phyloP scores from a whole-genome alignment of 2,797 vertebrate genomes.

The Astyanax mexicanus region DNA sequence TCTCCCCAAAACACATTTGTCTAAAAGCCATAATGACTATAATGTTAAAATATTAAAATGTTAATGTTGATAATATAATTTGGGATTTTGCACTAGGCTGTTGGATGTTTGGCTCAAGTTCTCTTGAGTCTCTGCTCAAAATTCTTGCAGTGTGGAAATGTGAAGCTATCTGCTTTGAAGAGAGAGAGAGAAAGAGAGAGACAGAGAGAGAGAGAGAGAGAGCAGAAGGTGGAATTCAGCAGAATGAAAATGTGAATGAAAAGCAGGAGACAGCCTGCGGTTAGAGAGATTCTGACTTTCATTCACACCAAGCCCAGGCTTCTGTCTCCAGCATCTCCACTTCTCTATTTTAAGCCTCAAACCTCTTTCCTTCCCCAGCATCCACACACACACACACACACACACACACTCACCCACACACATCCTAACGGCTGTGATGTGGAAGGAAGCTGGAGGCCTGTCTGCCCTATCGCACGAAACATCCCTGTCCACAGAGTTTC shows the following conservation, averaged over 20 bases:
- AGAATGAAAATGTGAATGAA: conserved; percentile 53
- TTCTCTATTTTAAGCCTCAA: conserved; percentile 59
- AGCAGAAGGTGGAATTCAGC: background rate
- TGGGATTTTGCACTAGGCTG: too few species aligned
- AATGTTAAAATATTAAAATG: too few species aligned
- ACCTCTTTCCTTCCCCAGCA: conserved; percentile 49
- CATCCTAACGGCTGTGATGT: conserved; percentile 61
- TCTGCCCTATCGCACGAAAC: conserved; percentile 37
- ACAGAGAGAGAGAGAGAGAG: background rate
- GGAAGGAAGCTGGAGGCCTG: conserved; percentile 55
- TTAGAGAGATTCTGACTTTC: conserved; percentile 43
- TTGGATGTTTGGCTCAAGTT: too few species aligned
- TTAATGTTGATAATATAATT: too few species aligned
- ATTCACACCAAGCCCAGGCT: conserved; percentile 49
- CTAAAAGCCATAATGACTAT: too few species aligned
- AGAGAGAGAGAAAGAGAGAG: background rate
- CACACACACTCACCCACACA: conserved; percentile 26
- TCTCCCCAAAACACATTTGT: too few species aligned
- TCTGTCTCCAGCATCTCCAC: conserved; percentile 44
- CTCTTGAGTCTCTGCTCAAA: too few species aligned
- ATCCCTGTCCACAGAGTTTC: conserved; percentile 46
- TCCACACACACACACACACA: conserved; percentile 49
- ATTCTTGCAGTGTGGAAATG: too few species aligned
- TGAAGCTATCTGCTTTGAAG: background rate
- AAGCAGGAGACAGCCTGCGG: conserved; percentile 45